Evolutionary conservation across 2,888 invertebrate species (phyloP).

Genomic region (Leucophora obtusa): DNA sequence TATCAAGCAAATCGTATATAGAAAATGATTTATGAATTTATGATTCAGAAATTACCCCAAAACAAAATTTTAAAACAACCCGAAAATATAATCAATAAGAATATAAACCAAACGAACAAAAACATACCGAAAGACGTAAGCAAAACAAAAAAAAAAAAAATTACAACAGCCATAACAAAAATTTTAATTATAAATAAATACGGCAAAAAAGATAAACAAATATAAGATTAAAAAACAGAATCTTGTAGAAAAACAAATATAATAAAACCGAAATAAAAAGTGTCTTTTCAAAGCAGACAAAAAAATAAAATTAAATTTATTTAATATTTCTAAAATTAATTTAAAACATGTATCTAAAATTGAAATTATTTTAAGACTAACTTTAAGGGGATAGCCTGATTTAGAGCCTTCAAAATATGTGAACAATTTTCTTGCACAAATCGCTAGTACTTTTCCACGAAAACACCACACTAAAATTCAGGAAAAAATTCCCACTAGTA

Average conservation of each 20-base stretch:
- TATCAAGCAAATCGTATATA: constrained; percentile 19
- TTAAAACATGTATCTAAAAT: no score
- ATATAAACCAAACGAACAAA: neutral
- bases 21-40: constrained; percentile 39
- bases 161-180: neutral
- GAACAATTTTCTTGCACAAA: no score
- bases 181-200: neutral
- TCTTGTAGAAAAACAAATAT: neutral
- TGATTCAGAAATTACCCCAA: constrained; percentile 15
- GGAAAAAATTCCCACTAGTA: no score
- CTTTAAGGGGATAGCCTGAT: no score
- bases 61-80: neutral
- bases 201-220: constrained; percentile 22
- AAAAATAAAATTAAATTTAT: neutral
- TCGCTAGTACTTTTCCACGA: no score
- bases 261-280: neutral
- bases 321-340: no score
- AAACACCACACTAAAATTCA: no score
- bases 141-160: constrained; percentile 1
- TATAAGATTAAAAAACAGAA: neutral
- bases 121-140: constrained; percentile 4
- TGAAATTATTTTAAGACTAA: no score
- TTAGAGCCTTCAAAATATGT: no score
- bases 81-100: no score
- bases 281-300: neutral